Evolutionary conservation across 2,888 invertebrate genomes (phyloP).

Genomic region (Epinotia bilunana): DNA sequence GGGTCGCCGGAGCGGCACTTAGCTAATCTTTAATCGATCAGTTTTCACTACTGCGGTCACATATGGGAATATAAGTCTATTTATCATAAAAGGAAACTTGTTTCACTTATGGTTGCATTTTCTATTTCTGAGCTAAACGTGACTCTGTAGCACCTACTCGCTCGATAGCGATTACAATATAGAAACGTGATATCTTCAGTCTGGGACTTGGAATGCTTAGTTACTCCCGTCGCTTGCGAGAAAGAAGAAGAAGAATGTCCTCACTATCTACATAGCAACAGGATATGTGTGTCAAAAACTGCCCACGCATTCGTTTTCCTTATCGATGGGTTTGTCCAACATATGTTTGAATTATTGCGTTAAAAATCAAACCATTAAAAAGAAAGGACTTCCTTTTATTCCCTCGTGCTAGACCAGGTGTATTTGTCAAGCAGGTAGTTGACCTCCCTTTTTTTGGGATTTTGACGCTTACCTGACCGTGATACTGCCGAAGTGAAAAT

Average conservation of each 20-base stretch:
- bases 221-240: not conserved
- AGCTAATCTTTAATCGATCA: constrained; percentile 32
- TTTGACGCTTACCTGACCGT: constrained; percentile 28
- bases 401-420: not conserved
- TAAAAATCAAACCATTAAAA: not conserved
- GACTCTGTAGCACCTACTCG: not conserved
- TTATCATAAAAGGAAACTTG: not conserved
- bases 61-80: constrained; percentile 31
- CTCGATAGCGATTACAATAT: not conserved
- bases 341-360: not conserved
- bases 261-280: not conserved
- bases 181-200: constrained; percentile 7
- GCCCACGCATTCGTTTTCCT: constrained; percentile 5
- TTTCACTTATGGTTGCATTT: not conserved
- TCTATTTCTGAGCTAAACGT: not conserved
- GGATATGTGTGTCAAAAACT: not conserved
- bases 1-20: constrained; percentile 46
- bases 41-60: constrained; percentile 31
- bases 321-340: not conserved
- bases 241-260: not conserved
- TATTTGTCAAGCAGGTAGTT: constrained; percentile 35
- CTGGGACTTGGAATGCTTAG: not conserved
- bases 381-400: constrained; percentile 1
- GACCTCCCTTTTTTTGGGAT: constrained; percentile 19
- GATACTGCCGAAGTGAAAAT: constrained; percentile 7